Percentiles rank a stretch among this genome's conserved stretches.
These are phyloP conservation scores for Rattus rattus DNA, from an alignment of 2,113 vertebrate species.

Conservation along the genomic window DNA sequence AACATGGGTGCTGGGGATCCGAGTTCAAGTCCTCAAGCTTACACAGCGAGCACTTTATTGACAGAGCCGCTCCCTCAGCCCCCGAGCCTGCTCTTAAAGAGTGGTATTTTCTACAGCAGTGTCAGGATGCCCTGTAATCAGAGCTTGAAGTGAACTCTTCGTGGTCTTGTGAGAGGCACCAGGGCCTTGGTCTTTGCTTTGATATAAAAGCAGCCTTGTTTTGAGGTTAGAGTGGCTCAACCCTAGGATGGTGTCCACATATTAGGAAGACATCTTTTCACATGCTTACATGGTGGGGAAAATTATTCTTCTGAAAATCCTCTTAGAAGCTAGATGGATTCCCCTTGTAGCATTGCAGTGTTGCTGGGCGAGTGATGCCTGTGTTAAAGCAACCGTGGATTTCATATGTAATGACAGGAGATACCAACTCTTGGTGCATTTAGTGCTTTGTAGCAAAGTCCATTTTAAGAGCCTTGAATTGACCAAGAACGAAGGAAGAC, in stretches of 20 bases:
- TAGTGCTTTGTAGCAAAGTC: slow-evolving; percentile 43
- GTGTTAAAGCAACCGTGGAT: background rate
- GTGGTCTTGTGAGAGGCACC: background rate
- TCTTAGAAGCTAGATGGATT: background rate
- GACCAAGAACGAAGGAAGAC: background rate
- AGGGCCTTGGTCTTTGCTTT: background rate
- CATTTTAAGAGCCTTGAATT: slow-evolving; percentile 5
- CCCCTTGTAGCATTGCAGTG: background rate
- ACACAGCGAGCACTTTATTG: background rate
- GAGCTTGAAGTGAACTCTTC: background rate
- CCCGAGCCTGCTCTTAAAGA: background rate
- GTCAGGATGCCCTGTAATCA: background rate
- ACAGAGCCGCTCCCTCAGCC: no score
- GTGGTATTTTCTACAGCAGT: background rate
- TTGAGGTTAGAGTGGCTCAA: background rate
- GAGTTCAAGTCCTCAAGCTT: no score
- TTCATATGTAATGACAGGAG: background rate
- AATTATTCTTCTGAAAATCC: background rate
- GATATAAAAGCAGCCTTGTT: background rate
- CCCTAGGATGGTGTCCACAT: background rate
- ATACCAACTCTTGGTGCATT: slow-evolving; percentile 22
- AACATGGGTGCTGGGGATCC: background rate
- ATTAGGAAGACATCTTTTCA: background rate
- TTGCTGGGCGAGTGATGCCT: background rate
- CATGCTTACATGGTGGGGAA: background rate